Base-by-base conservation (phyloP, 2,888 invertebrate species). In the Enchytraeus crypticus region DNA sequence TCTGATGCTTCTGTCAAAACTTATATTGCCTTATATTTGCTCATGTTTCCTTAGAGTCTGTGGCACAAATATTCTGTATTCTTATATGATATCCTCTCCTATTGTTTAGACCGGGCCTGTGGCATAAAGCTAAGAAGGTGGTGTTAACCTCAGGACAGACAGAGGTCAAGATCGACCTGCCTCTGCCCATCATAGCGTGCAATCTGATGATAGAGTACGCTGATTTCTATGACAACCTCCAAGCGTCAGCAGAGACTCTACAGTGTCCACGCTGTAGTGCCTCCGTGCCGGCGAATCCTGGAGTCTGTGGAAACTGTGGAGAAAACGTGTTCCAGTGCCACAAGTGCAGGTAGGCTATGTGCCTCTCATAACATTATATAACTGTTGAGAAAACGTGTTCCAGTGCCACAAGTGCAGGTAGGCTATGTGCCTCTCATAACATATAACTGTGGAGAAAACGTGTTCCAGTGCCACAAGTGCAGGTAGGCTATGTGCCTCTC, bases 281-380 rank as follows among this genome's bases (percentile, higher is more conserved):
- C 29, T 90, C 92, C 0, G 97, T 98, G 0, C 92, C 95, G 0
- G 91, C 97, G 0, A 93, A 93, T 77, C 96, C 97, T 0, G 97
- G 97, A 0, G 93, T 97, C 0, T 97, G 97, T 76, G 89, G 88
- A 0, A 93, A 92, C 79, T 93, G 93, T 75, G 96, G 97, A 0
- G 97, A 98, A 79, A 97, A 97, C 78, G 97, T 97, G 0, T 97
- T 92, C 82, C 98, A 98, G 74, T 98, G 97, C 74, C 95, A 96
- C 82, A 97, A 97, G 81, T 98, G 97, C 81, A 86, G 89, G 86
- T 86, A 72, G 46, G 23, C n/a, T n/a, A n/a, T n/a, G n/a, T n/a
- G n/a, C n/a, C n/a, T n/a, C n/a, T n/a, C n/a, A n/a, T n/a, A n/a
- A n/a, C n/a, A n/a, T n/a, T n/a, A n/a, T n/a, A n/a, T n/a, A 93